Conservation (phyloP, 2,797 vertebrate genomes). For the Sebastes diploproa region DNA sequence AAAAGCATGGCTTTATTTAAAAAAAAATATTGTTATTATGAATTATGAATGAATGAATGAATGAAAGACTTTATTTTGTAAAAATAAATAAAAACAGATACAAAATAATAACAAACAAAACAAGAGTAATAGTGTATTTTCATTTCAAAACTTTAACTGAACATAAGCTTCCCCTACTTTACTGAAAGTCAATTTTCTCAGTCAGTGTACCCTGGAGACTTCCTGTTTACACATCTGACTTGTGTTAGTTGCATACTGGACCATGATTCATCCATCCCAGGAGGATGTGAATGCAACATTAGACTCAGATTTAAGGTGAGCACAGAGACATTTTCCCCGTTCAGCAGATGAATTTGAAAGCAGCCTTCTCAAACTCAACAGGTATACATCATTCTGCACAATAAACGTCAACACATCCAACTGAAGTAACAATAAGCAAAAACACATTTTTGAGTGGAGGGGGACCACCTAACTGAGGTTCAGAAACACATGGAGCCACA, state of each 20-base stretch:
- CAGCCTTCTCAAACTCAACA: background rate
- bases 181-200: background rate
- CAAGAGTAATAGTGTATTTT: no score
- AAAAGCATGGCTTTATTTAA: no score
- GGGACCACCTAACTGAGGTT: slow-evolving; percentile 1
- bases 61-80: no score
- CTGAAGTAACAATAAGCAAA: background rate
- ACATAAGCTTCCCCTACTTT: background rate
- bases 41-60: no score
- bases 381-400: background rate
- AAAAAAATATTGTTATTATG: no score
- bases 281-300: background rate
- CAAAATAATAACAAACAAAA: no score
- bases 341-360: background rate
- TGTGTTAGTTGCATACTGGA: background rate
- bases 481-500: slow-evolving; percentile 13
- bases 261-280: background rate
- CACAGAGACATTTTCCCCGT: background rate
- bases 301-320: background rate
- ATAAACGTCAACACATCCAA: background rate
- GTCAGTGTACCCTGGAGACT: background rate
- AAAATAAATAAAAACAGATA: no score
- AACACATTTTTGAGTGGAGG: background rate
- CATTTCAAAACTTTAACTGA: background rate
- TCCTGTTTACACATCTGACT: background rate